Evolutionary conservation across 2,888 invertebrate species (phyloP).

Genomic region (Cheilosia urbana): DNA sequence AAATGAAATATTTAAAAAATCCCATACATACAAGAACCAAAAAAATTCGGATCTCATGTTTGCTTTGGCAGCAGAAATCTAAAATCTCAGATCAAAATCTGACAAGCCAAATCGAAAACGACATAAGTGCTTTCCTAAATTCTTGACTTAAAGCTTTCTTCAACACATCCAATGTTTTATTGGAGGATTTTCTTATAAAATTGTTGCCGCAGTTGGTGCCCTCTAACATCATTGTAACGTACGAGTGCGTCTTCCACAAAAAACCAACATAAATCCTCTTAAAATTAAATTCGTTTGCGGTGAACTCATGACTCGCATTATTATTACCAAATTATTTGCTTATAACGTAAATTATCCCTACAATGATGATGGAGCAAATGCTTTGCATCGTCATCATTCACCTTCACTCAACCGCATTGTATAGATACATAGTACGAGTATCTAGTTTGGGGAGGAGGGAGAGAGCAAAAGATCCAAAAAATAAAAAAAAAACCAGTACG

Average conservation of each 20-base stretch:
- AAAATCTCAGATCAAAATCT: no score
- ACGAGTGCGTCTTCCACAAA: not conserved
- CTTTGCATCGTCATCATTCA: conserved; percentile 73
- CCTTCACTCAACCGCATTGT: conserved; percentile 64
- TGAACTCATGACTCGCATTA: conserved; percentile 82
- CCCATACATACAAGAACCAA: no score
- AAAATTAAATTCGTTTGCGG: conserved; percentile 62
- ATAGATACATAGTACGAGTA: conserved; percentile 42
- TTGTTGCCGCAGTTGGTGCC: no score
- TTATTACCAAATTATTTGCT: conserved; percentile 83
- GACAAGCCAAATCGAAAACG: no score
- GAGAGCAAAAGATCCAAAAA: not conserved
- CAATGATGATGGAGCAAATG: conserved; percentile 67
- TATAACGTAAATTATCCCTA: conserved; percentile 66
- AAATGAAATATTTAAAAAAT: no score
- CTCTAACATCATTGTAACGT: no score
- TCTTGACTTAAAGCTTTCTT: no score
- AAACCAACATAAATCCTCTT: conserved; percentile 56
- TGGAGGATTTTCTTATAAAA: no score
- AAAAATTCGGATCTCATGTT: no score
- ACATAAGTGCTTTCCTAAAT: no score
- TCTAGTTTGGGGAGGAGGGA: conserved; percentile 37
- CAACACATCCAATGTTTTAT: no score
- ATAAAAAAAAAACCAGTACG: conserved; percentile 60
- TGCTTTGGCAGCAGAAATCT: no score